These are phyloP conservation scores for Colletes gigas DNA, from an alignment of 1,140 invertebrate genomes.

Conservation along the genomic window DNA sequence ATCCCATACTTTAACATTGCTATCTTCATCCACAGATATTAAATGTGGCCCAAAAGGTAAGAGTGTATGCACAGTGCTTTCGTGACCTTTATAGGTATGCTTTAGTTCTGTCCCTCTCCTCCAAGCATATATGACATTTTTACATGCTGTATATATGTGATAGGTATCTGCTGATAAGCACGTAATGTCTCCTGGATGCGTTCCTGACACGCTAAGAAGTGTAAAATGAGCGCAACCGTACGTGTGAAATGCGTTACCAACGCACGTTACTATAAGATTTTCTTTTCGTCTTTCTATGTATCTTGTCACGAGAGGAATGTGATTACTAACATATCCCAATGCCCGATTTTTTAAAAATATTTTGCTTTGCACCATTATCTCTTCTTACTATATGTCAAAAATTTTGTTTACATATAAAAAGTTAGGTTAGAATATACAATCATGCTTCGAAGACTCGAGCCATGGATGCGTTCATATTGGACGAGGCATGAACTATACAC, in stretches of 20 bases:
- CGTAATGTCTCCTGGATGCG: slow-evolving; percentile 91
- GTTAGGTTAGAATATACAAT: slow-evolving; percentile 39
- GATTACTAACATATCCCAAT: slow-evolving; percentile 96
- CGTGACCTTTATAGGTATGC: slow-evolving; percentile 91
- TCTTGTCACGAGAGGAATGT: slow-evolving; percentile 91
- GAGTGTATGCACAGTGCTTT: slow-evolving; percentile 87
- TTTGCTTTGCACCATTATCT: slow-evolving; percentile 83
- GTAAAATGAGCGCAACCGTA: slow-evolving; percentile 93
- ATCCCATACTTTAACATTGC: slow-evolving; percentile 92
- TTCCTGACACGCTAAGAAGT: slow-evolving; percentile 90
- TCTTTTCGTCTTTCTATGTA: slow-evolving; percentile 93
- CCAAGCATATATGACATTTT: slow-evolving; percentile 92
- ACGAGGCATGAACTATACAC: not conserved
- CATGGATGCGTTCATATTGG: slow-evolving; percentile 10
- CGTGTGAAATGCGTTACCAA: slow-evolving; percentile 95
- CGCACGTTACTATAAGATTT: slow-evolving; percentile 93
- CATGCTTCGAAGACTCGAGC: not conserved
- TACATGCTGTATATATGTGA: slow-evolving; percentile 92
- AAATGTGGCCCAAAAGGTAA: slow-evolving; percentile 93
- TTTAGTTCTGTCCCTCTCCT: slow-evolving; percentile 92
- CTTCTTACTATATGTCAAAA: not conserved
- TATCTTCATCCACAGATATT: slow-evolving; percentile 91
- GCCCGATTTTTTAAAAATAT: slow-evolving; percentile 92
- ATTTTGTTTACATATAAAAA: not conserved
- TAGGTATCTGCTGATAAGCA: slow-evolving; percentile 90